Conservation (phyloP, 2,888 invertebrate genomes). For the Megalurothrips usitatus region DNA sequence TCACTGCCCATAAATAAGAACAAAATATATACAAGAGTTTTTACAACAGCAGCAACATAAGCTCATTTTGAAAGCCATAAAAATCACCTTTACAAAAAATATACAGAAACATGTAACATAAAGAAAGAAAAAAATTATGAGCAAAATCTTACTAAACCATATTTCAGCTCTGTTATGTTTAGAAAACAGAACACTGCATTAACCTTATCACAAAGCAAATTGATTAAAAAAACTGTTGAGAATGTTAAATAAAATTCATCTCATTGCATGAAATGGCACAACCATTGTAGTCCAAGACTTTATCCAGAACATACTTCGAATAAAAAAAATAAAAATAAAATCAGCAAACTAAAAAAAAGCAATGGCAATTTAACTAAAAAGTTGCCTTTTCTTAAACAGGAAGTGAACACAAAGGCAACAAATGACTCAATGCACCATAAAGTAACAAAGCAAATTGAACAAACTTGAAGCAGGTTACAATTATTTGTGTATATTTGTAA, state of each 20-base stretch:
- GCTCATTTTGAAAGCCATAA: neutral
- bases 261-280: neutral
- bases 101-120: neutral
- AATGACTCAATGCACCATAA: neutral
- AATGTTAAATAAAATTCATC: too few relatives aligned
- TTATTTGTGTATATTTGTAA: too few relatives aligned
- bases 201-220: too few relatives aligned
- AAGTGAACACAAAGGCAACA: neutral
- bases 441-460: neutral
- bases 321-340: neutral
- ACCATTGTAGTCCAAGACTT: neutral
- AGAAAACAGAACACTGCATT: too few relatives aligned
- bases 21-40: neutral
- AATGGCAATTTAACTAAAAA: neutral
- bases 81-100: neutral
- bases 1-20: neutral
- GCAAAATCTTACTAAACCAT: neutral
- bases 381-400: neutral
- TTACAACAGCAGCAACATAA: neutral
- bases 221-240: too few relatives aligned
- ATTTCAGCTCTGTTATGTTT: too few relatives aligned
- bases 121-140: neutral
- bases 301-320: neutral
- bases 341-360: neutral
- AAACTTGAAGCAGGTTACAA: neutral